phyloP scores from a whole-genome alignment of 2,888 invertebrate species.

The Flexamia atlantica region DNA sequence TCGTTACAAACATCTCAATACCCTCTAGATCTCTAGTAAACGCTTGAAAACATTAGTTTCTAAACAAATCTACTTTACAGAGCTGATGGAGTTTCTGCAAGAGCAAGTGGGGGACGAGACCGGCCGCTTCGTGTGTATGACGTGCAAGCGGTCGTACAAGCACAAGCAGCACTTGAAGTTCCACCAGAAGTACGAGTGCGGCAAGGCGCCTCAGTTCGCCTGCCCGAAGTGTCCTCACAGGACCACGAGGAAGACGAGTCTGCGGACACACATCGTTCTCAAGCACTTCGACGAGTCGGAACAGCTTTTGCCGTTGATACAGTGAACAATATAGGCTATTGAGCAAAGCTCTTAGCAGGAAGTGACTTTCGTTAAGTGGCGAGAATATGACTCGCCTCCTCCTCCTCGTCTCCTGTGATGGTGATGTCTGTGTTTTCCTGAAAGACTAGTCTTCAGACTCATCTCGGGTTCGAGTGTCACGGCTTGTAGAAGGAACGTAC shows the following conservation, averaged over 20 bases:
- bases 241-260: background rate
- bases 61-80: background rate
- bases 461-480: no score
- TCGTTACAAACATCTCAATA: no score
- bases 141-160: slow-evolving; percentile 65
- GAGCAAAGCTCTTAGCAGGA: no score
- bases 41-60: no score
- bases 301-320: background rate
- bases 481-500: no score
- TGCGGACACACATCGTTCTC: slow-evolving; percentile 56
- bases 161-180: slow-evolving; percentile 74
- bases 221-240: slow-evolving; percentile 79
- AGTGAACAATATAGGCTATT: no score
- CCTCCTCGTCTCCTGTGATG: no score
- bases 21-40: no score
- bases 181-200: slow-evolving; percentile 79
- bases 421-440: no score
- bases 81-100: background rate
- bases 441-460: no score
- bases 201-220: slow-evolving; percentile 79
- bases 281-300: background rate
- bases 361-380: no score
- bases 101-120: background rate
- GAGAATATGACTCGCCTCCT: no score
- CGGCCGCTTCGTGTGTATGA: slow-evolving; percentile 47